Percentiles rank a stretch among this genome's conserved stretches.
Conservation (phyloP, 2,888 invertebrate genomes). For the Sclerodermus sp. region DNA sequence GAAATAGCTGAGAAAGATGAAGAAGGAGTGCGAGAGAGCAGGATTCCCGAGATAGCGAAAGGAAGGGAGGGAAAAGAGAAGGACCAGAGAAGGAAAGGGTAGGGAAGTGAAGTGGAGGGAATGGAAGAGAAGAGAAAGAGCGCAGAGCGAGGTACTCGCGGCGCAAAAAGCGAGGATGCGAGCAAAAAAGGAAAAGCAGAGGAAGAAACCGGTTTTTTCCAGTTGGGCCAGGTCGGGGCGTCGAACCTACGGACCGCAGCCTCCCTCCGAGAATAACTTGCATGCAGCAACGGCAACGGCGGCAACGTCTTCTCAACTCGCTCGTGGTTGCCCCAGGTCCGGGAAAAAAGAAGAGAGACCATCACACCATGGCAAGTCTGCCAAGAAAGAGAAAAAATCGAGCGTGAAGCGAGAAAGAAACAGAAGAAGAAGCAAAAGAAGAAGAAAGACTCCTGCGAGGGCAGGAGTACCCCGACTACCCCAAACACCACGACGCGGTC, state of each 20-base stretch:
- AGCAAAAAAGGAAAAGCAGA: constrained; percentile 50
- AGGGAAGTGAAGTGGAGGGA: constrained; percentile 6
- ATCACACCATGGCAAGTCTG: constrained; percentile 18
- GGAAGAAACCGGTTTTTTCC: constrained; percentile 59
- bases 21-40: background rate
- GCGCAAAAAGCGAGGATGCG: constrained; percentile 54
- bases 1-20: constrained; percentile 4
- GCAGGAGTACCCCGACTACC: too few species aligned
- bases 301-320: constrained; percentile 31
- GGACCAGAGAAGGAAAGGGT: background rate
- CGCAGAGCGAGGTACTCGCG: constrained; percentile 21
- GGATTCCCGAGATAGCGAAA: background rate
- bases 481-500: too few species aligned
- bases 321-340: constrained; percentile 52
- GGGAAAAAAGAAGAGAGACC: constrained; percentile 38
- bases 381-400: constrained; percentile 12
- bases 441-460: constrained; percentile 9
- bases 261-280: constrained; percentile 58
- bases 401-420: constrained; percentile 9
- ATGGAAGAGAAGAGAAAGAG: constrained; percentile 7
- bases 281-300: constrained; percentile 30
- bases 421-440: constrained; percentile 14
- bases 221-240: constrained; percentile 59
- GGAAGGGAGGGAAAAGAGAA: background rate
- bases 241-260: constrained; percentile 56